phyloP scores from a whole-genome alignment of 53 echinoderm and acorn worm genomes.

The Echinarachnius parma region DNA sequence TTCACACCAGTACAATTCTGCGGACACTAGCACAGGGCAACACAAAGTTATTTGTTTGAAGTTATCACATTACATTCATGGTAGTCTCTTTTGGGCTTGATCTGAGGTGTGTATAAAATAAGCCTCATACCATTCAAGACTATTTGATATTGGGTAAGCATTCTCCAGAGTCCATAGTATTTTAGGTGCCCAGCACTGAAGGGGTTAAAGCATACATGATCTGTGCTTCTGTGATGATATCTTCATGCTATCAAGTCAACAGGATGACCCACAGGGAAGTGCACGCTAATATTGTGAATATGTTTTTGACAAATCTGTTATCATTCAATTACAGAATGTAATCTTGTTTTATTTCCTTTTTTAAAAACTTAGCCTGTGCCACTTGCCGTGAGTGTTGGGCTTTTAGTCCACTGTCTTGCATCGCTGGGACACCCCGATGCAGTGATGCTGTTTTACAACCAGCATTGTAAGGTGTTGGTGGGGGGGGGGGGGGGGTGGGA shows the following conservation, averaged over 20 bases:
- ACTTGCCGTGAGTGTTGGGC: slow-evolving; percentile 2
- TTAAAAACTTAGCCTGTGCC: neutral
- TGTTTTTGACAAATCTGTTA: too few species aligned
- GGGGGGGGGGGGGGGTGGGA: too few species aligned
- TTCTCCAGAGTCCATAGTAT: too few species aligned
- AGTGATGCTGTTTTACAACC: neutral
- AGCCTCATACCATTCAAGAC: too few species aligned
- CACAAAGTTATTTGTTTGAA: slow-evolving; percentile 16
- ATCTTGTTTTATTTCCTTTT: neutral
- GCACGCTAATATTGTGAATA: too few species aligned
- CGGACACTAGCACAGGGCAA: slow-evolving; percentile 13
- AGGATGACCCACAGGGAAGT: neutral
- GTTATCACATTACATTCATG: too few species aligned
- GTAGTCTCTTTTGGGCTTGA: too few species aligned
- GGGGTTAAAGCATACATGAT: too few species aligned
- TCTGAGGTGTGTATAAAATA: too few species aligned
- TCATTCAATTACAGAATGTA: neutral
- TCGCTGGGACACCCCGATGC: slow-evolving; percentile 7
- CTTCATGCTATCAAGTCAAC: slow-evolving; percentile 35
- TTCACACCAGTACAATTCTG: neutral
- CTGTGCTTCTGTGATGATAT: slow-evolving; percentile 4
- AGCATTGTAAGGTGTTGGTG: too few species aligned
- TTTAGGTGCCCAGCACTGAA: too few species aligned
- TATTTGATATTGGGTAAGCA: too few species aligned
- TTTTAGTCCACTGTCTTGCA: slow-evolving; percentile 15